Evolutionary conservation across 2,113 vertebrate species (phyloP), one percentile per base, ranked within the genome.

Genomic region (Dicaeum eximium): DNA sequence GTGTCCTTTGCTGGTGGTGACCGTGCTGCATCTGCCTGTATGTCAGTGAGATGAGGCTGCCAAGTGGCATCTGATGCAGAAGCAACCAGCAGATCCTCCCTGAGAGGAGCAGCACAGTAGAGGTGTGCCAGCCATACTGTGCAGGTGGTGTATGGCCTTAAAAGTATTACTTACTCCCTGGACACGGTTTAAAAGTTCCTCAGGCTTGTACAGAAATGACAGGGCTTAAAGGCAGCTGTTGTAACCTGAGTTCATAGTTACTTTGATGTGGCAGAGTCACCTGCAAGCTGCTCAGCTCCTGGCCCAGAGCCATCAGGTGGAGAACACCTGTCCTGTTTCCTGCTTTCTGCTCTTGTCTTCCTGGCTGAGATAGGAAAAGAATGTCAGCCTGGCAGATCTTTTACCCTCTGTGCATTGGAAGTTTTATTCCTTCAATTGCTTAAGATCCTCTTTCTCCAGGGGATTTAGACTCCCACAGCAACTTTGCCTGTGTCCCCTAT

Each of bases 211-310:
- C 57, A 91, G 69, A 88, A 93, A 40, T 62, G 79, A 64, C 48
- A 35, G 67, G 57, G 93, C 95, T 93, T 90, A 40, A 79, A 10
- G 17, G 81, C 98, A 97, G 95, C 97, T 98, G 88, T 73, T 93
- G 47, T 40, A 56, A 90, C 91, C 91, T 40, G 86, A 95, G 90
- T 96, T 97, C 89, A 77, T 58, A 77, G 69, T 67, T 88, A 37
- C 95, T 98, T 97, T 97, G 97, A 95, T 97, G 93, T 97, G 50
- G 57, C 66, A 67, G 65, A 72, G 92, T 96, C 96, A 95, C 88
- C 90, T 96, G 92, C 96, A 97, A 96, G 96, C 97, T 97, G 97
- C 94, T 94, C 38, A 28, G 58, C 80, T 94, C 40, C 86, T 98
- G 97, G 95, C 96, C 21, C 4, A 51, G 92, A 87, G 94, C 96